Evolutionary conservation across 2,797 vertebrate genomes (phyloP), one percentile per base, ranked within the genome.

Genomic region (Helostoma temminkii): DNA sequence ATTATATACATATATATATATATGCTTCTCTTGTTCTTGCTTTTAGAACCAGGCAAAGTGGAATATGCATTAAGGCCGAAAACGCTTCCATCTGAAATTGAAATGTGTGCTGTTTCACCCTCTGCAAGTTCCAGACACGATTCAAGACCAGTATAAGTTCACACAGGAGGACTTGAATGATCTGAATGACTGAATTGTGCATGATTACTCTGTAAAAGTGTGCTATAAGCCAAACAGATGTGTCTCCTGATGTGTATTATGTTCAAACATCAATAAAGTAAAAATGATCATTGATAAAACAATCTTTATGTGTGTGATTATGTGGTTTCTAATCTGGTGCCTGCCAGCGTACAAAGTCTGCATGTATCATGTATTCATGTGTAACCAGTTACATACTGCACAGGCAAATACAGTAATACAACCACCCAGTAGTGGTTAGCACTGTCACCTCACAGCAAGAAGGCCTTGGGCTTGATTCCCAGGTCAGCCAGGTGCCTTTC

Each of bases 1-100:
- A n/a, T n/a, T n/a, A n/a, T n/a, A n/a, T n/a, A n/a, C n/a, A n/a
- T n/a, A n/a, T 16, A 55, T 3, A 37, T 47, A 42, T 19, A 37
- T 43, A 10, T 66, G 9, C 1, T 9, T 32, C 16, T 72, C 4
- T 61, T 41, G 46, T 47, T 39, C 9, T 18, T 52, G 6, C 48
- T 80, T 79, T 16, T 42, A 94, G 94, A 93, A 79, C 93, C 93
- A 30, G 60, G 85, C 9, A 69, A 6, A 36, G 0, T 76, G 16
- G 74, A 70, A 6, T 93, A 94, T 67, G 84, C 0, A 0, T 0
- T 93, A 0, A 63, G 4, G 2, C 1, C 74, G 19, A 86, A 76
- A 59, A 63, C 8, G 0, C 91, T 94, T 64, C 92, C 93, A 37
- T 94, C 93, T 32, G 93, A 94, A 84, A 94, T 94, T 39, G 9